Conservation (phyloP, 2,888 invertebrate genomes). For the Lordiphosa fenestrarum region DNA sequence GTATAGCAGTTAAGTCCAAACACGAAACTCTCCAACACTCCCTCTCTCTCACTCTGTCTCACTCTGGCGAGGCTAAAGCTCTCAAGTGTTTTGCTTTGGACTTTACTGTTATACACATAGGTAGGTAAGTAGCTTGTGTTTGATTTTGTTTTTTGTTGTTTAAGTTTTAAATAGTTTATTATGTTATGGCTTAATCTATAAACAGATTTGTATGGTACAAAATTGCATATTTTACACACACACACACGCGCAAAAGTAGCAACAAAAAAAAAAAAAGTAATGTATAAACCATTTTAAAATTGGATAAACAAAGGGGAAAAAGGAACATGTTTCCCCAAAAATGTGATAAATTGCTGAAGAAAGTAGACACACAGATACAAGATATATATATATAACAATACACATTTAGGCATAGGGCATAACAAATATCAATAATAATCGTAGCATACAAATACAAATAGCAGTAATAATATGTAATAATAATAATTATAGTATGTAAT, state of each 20-base stretch:
- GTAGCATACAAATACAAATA: constrained; percentile 35
- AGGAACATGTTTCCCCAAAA: too few relatives aligned
- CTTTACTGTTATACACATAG: too few relatives aligned
- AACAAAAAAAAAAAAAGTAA: neutral
- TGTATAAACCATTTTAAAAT: constrained; percentile 27
- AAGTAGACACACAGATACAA: constrained; percentile 4
- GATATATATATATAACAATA: constrained; percentile 7
- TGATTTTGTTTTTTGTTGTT: constrained; percentile 10
- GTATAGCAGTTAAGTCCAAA: constrained; percentile 7
- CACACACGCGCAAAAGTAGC: constrained; percentile 4
- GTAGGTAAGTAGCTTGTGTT: too few relatives aligned
- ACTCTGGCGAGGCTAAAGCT: too few relatives aligned
- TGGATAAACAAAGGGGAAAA: neutral
- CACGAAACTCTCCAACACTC: constrained; percentile 29
- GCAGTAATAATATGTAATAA: constrained; percentile 42
- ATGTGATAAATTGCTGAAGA: neutral
- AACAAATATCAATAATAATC: constrained; percentile 68
- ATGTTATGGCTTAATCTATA: constrained; percentile 3
- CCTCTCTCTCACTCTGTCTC: too few relatives aligned
- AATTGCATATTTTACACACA: too few relatives aligned
- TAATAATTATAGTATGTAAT: constrained; percentile 57
- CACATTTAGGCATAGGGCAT: constrained; percentile 56
- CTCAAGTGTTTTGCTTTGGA: too few relatives aligned
- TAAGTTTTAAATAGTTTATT: constrained; percentile 13
- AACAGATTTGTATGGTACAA: constrained; percentile 9